Evolutionary conservation across 2,888 invertebrate species (phyloP).

Genomic region (Philopedon plagiatum): DNA sequence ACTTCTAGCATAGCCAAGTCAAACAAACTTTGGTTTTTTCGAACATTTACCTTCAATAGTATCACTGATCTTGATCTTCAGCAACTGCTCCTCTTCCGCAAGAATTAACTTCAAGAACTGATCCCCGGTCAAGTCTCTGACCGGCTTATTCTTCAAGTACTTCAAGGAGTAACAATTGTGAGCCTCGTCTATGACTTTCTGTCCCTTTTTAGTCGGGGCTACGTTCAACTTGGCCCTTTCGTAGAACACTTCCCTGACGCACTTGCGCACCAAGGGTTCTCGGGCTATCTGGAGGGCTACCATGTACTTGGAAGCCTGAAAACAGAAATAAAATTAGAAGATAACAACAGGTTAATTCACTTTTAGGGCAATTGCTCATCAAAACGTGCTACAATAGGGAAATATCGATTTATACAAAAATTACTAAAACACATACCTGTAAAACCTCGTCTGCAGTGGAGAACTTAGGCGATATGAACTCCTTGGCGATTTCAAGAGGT

Average conservation of each 20-base stretch:
- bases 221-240: slow-evolving; percentile 89
- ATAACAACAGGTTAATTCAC: too few species aligned
- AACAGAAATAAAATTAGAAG: too few species aligned
- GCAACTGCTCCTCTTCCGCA: slow-evolving; percentile 86
- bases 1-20: too few species aligned
- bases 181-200: slow-evolving; percentile 96
- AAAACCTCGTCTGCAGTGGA: slow-evolving; percentile 81
- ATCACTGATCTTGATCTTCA: slow-evolving; percentile 82
- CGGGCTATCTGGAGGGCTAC: slow-evolving; percentile 94
- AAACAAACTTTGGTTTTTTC: too few species aligned
- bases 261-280: slow-evolving; percentile 90
- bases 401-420: not conserved
- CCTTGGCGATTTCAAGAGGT: slow-evolving; percentile 85
- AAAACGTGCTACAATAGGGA: too few species aligned
- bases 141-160: slow-evolving; percentile 49
- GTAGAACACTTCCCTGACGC: slow-evolving; percentile 88
- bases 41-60: slow-evolving; percentile 82
- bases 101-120: slow-evolving; percentile 88
- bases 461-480: slow-evolving; percentile 75
- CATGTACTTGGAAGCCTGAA: slow-evolving; percentile 88
- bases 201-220: slow-evolving; percentile 89
- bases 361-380: too few species aligned
- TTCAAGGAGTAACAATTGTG: slow-evolving; percentile 81
- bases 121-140: slow-evolving; percentile 86
- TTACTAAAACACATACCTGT: slow-evolving; percentile 66